Evolutionary conservation across 2,113 vertebrate genomes (phyloP), one percentile per base, ranked within the genome.

Genomic region (Cyrtonyx montezumae): DNA sequence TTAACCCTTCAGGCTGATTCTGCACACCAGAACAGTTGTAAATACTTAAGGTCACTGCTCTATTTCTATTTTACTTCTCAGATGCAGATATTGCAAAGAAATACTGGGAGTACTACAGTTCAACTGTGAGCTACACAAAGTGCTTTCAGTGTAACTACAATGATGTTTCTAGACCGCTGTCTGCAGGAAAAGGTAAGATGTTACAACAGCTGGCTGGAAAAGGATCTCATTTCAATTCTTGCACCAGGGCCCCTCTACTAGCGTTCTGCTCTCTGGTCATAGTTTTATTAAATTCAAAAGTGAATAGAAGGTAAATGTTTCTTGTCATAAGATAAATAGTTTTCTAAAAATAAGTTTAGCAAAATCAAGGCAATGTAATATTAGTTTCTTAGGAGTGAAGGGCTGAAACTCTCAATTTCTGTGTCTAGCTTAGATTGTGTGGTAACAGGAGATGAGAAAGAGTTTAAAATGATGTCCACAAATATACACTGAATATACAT

Each of bases 361-460:
- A 76, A 88, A 94, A 75, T 2, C 23, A 75, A 81, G 15, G 22
- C 10, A 79, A 94, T 87, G 61, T 68, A 68, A 63, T 18, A 46
- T 67, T 34, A 75, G 11, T 59, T 95, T 79, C 48, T 34, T 43
- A 73, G 16, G 3, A 32, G 61, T 53, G 66, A 68, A 42, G 9
- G 9, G 30, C 8, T 79, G 75, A 87, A 79, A 1, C 1, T 91
- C 28, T 76, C 17, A 0, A 12, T 75, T 48, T 61, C 22, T 45
- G 2, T 37, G 17, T 40, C 26, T 73, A 79, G 21, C 9, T 82
- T 42, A 73, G 65, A 53, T 23, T 75, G 18, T 69, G 15, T 21
- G 9, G 62, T 66, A 85, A 14, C 7, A 28, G 45, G 16, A 62
- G 26, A 42, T 84, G 26, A 34, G 58, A 84, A 55, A 2, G 8